phyloP scores from a whole-genome alignment of 2,797 vertebrate genomes.

The Acanthopagrus latus region DNA sequence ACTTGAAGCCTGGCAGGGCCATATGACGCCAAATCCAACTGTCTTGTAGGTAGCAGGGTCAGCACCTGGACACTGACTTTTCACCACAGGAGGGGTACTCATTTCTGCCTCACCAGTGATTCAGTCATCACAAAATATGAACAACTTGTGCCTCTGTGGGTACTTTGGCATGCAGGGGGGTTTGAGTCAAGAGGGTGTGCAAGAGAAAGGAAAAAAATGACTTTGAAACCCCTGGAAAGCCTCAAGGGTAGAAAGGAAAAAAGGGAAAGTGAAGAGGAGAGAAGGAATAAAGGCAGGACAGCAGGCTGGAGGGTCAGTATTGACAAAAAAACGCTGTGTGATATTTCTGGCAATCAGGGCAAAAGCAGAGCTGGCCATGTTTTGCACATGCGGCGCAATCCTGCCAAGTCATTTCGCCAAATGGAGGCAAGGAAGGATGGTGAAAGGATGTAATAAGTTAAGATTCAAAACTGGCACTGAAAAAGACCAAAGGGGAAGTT shows the following conservation, averaged over 20 bases:
- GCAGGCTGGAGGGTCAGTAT: neutral
- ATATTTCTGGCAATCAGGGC: conserved; percentile 4
- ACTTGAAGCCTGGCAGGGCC: no score
- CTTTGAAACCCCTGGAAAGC: neutral
- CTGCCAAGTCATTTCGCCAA: neutral
- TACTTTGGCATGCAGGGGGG: conserved; percentile 7
- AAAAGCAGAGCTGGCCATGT: neutral
- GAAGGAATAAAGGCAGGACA: neutral
- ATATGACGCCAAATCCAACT: no score
- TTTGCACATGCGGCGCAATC: neutral
- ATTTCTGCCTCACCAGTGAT: conserved; percentile 18
- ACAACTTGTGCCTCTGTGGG: neutral
- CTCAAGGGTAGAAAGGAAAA: neutral
- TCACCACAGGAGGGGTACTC: neutral
- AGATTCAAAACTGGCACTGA: neutral
- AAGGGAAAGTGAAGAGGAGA: neutral
- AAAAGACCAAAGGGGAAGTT: neutral
- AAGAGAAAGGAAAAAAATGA: neutral
- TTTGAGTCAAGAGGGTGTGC: neutral
- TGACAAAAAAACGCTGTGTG: no score
- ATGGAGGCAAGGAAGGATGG: neutral
- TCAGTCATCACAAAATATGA: conserved; percentile 11
- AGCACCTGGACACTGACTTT: neutral
- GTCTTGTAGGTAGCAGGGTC: neutral
- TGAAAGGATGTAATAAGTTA: neutral